Evolutionary conservation across 2,113 vertebrate species (phyloP).

Genomic region (Leucopsar rothschildi): DNA sequence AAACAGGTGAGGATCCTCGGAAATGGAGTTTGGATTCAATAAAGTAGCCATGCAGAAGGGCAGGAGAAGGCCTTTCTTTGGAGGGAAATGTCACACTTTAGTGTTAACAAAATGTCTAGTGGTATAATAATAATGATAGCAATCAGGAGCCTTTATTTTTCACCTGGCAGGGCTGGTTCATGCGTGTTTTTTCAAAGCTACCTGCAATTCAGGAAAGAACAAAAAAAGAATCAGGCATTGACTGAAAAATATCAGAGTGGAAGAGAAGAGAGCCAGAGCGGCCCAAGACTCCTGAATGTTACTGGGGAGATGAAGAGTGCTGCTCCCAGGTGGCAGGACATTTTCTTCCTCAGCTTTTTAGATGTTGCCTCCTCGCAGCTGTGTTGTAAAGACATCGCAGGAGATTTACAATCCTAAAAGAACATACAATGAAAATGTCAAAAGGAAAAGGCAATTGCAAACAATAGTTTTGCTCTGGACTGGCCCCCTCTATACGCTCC

Average conservation of each 20-base stretch:
- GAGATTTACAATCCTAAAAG: constrained; percentile 56
- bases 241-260: constrained; percentile 50
- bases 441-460: constrained; percentile 58
- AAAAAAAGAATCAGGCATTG: constrained; percentile 52
- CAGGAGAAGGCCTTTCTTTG: constrained; percentile 60
- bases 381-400: constrained; percentile 51
- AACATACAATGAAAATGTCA: constrained; percentile 50
- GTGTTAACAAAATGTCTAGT: constrained; percentile 59
- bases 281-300: constrained; percentile 27
- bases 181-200: constrained; percentile 56
- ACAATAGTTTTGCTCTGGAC: constrained; percentile 53
- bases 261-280: background rate
- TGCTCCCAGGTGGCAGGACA: constrained; percentile 58
- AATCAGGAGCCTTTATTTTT: constrained; percentile 66
- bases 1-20: constrained; percentile 62
- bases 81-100: constrained; percentile 63
- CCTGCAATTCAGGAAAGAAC: constrained; percentile 62
- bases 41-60: constrained; percentile 58
- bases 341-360: constrained; percentile 58
- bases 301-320: constrained; percentile 58
- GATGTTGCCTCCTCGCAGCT: constrained; percentile 41
- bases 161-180: constrained; percentile 52
- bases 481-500: background rate
- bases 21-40: constrained; percentile 61
- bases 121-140: constrained; percentile 55